phyloP scores from a whole-genome alignment of 2,797 vertebrate species.

The Gambelia wislizenii region DNA sequence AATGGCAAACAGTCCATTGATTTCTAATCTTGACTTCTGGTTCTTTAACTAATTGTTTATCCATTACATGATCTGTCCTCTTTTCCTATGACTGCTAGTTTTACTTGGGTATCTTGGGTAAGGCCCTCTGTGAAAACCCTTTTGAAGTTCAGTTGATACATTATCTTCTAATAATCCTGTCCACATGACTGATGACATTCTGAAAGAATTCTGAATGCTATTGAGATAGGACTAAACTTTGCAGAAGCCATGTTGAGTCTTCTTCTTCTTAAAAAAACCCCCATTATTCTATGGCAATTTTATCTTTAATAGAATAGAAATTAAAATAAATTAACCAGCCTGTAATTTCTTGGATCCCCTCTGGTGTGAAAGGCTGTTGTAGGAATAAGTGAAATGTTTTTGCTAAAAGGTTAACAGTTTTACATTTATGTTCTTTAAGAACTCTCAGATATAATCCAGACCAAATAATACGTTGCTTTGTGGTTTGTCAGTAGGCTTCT shows the following conservation, averaged over 20 bases:
- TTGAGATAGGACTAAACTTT: not conserved
- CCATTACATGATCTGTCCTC: not conserved
- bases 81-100: not conserved
- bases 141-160: not conserved
- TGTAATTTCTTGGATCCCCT: not conserved
- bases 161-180: too few species aligned
- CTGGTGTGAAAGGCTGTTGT: not conserved
- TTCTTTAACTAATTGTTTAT: not conserved
- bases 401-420: not conserved
- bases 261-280: not conserved
- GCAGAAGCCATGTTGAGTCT: not conserved
- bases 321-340: not conserved
- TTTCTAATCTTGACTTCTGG: not conserved
- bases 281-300: not conserved
- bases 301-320: not conserved
- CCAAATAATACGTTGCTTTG: not conserved
- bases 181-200: not conserved
- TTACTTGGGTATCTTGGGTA: not conserved
- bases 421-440: not conserved
- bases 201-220: not conserved
- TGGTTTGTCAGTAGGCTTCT: not conserved
- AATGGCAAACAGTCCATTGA: not conserved
- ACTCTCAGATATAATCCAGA: not conserved
- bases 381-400: not conserved
- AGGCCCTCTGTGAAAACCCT: not conserved